Evolutionary conservation across 35 echinoderm and acorn worm species (phyloP).

Genomic region (Ptychodera flava): DNA sequence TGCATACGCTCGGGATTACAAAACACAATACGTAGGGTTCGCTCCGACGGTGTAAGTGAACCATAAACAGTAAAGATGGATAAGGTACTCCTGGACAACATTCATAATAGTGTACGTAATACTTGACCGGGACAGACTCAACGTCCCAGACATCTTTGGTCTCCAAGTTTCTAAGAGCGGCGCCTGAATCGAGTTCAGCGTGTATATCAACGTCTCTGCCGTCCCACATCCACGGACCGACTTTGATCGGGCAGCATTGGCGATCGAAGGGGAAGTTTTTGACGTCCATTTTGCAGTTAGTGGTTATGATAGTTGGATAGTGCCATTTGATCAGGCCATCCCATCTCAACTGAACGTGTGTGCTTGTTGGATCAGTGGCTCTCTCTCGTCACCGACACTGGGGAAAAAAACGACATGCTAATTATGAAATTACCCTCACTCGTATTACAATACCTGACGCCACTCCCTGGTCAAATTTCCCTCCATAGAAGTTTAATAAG

Average conservation of each 20-base stretch:
- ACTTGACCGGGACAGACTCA: neutral
- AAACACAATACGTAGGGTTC: neutral
- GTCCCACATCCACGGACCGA: slow-evolving; percentile 69
- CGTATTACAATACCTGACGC: neutral
- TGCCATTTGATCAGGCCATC: slow-evolving; percentile 86
- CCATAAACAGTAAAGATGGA: neutral
- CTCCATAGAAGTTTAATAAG: no score
- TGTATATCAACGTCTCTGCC: neutral
- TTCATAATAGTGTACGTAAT: neutral
- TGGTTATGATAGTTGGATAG: slow-evolving; percentile 88
- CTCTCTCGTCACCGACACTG: neutral
- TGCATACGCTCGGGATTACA: neutral
- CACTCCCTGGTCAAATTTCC: no score
- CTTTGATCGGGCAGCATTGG: slow-evolving; percentile 62
- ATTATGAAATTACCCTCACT: neutral
- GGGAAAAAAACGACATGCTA: neutral
- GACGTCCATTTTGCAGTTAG: slow-evolving; percentile 93
- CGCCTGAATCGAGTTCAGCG: neutral
- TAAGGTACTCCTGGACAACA: neutral
- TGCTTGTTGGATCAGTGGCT: neutral
- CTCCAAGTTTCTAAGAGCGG: neutral
- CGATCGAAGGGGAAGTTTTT: slow-evolving; percentile 93
- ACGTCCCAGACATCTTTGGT: neutral
- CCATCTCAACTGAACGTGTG: neutral
- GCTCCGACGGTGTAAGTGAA: neutral